A percentile compares a stretch with the other conserved stretches of the same genome.
Evolutionary conservation across 2,113 vertebrate genomes (phyloP).

Genomic region (Salvelinus namaycush): DNA sequence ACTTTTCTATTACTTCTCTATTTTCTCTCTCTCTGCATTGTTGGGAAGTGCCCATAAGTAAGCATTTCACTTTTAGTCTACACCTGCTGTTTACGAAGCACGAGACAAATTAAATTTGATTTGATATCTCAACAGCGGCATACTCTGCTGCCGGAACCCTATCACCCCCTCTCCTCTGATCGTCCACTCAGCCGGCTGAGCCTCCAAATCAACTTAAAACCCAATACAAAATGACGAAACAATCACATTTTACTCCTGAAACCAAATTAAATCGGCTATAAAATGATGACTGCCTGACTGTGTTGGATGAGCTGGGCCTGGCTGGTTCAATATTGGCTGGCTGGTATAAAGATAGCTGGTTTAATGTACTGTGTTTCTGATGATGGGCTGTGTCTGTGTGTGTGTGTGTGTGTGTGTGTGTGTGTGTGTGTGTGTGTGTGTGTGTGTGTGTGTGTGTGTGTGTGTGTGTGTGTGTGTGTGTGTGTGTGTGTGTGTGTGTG

Average conservation of each 20-base stretch:
- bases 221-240: slow-evolving; percentile 4
- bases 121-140: slow-evolving; percentile 6
- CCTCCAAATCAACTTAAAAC: slow-evolving; percentile 45
- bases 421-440: no score
- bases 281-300: background rate
- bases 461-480: background rate
- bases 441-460: background rate
- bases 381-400: background rate
- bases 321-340: no score
- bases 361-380: background rate
- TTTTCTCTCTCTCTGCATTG: no score
- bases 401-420: no score
- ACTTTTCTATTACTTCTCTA: no score
- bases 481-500: background rate
- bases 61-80: slow-evolving; percentile 3
- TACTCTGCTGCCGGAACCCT: slow-evolving; percentile 25
- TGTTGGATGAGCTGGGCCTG: no score
- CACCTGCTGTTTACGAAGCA: no score
- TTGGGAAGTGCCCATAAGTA: no score
- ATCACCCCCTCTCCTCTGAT: background rate
- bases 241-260: background rate
- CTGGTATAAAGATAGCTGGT: no score
- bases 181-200: slow-evolving; percentile 21
- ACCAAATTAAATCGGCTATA: background rate
- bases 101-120: no score